Conservation (phyloP, 2,113 vertebrate genomes). For the Furnarius figulus region DNA sequence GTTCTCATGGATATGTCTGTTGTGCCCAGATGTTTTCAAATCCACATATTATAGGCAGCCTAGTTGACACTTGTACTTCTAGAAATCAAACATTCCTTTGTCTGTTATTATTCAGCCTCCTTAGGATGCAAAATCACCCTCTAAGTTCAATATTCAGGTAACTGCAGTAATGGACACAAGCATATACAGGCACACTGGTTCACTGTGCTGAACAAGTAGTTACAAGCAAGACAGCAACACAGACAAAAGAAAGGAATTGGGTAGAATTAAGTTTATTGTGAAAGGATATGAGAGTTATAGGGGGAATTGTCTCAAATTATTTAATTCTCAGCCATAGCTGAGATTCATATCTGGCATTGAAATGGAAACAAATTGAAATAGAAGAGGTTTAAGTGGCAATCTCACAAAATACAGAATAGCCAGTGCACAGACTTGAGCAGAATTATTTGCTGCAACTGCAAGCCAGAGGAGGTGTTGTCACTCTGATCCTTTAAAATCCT, state of each 20-base stretch:
- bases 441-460: neutral
- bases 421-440: neutral
- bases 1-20: neutral
- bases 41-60: neutral
- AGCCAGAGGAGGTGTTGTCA: neutral
- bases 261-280: neutral
- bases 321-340: neutral
- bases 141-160: neutral
- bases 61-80: neutral
- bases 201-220: neutral
- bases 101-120: neutral
- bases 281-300: neutral
- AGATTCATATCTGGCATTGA: neutral
- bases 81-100: neutral
- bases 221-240: neutral
- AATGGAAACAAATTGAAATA: neutral
- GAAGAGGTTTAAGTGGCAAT: neutral
- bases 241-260: neutral
- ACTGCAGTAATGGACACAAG: neutral
- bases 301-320: neutral
- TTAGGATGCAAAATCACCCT: neutral
- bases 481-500: neutral
- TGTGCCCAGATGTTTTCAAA: neutral
- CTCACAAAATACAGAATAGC: neutral
- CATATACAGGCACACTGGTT: neutral